Conservation (phyloP, 1,140 invertebrate species). For the Leptopilina boulardi region DNA sequence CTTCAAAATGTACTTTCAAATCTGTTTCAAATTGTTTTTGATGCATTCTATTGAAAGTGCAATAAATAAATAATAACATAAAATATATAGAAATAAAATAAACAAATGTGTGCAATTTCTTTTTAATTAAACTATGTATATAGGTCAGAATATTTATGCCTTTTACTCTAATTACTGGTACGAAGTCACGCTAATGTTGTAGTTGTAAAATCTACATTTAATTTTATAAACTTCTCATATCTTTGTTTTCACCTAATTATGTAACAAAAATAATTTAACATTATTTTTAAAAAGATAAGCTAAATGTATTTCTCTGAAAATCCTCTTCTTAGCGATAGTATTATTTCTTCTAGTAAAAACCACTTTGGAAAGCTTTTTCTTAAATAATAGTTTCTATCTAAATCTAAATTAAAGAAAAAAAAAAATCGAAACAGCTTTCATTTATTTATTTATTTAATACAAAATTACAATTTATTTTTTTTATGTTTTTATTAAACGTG, state of each 20-base stretch:
- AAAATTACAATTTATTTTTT: too few relatives aligned
- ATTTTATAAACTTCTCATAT: not conserved
- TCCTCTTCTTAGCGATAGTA: too few relatives aligned
- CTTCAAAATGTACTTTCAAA: not conserved
- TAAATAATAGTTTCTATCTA: too few relatives aligned
- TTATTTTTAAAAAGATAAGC: too few relatives aligned
- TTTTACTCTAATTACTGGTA: conserved; percentile 1
- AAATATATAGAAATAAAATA: not conserved
- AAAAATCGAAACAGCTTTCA: too few relatives aligned
- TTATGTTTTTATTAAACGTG: too few relatives aligned
- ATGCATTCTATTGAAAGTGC: not conserved
- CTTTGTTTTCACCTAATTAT: not conserved
- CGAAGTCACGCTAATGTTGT: not conserved
- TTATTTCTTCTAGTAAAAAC: too few relatives aligned
- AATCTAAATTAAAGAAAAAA: too few relatives aligned
- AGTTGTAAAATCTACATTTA: not conserved
- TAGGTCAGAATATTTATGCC: conserved; percentile 22
- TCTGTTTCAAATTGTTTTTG: not conserved
- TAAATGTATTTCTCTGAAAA: too few relatives aligned
- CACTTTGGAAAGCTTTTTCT: too few relatives aligned
- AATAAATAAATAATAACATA: not conserved
- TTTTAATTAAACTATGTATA: conserved; percentile 31
- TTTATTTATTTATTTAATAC: too few relatives aligned
- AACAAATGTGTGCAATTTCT: not conserved
- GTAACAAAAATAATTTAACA: too few relatives aligned